Evolutionary conservation across 2,888 invertebrate species (phyloP).

Genomic region (Heliconius erato): DNA sequence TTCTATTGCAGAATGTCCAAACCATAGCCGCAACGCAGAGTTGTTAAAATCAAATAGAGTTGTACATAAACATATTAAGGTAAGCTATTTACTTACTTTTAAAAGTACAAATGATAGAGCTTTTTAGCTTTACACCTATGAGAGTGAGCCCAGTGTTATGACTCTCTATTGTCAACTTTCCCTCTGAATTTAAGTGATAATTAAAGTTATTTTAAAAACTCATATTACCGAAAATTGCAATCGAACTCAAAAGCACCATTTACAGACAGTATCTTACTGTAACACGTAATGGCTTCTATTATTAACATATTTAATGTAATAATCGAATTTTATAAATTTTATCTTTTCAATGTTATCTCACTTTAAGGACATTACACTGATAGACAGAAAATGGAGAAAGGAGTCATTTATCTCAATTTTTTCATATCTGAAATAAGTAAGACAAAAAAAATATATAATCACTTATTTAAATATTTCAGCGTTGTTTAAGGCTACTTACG

Average conservation of each 20-base stretch:
- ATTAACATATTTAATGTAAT: no score
- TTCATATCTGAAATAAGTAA: no score
- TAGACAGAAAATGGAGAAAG: neutral
- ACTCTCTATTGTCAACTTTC: neutral
- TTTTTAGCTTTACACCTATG: neutral
- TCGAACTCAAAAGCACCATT: neutral
- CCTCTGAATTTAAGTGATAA: neutral
- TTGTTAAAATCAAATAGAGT: conserved; percentile 56
- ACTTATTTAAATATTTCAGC: conserved; percentile 37
- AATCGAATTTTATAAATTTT: no score
- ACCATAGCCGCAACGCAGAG: conserved; percentile 63
- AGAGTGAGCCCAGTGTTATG: neutral
- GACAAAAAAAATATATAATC: neutral
- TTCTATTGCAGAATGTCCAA: conserved; percentile 64
- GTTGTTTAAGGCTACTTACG: conserved; percentile 72
- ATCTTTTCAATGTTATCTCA: neutral
- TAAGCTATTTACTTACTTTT: conserved; percentile 50
- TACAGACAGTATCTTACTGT: neutral
- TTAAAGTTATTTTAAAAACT: neutral
- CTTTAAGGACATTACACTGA: neutral
- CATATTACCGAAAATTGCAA: rapidly evolving
- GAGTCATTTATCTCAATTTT: neutral
- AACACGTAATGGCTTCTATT: neutral
- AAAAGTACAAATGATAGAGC: neutral
- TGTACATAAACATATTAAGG: conserved; percentile 58